phyloP scores from a whole-genome alignment of 2,888 invertebrate genomes.

The Tanypteryx hageni region DNA sequence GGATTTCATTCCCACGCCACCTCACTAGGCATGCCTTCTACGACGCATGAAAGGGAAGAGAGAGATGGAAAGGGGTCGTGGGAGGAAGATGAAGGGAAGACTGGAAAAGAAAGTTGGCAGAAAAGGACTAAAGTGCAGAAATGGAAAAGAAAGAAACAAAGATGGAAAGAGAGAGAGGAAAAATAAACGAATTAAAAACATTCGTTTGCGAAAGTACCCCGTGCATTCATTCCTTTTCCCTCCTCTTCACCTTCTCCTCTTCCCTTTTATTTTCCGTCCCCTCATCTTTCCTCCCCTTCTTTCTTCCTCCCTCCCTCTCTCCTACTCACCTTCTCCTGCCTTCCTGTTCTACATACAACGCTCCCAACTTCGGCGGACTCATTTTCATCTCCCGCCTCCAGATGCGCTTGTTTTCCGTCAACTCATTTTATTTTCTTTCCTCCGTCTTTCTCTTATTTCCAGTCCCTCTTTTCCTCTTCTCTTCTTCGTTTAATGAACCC shows the following conservation, averaged over 20 bases:
- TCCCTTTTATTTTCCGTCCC: not conserved
- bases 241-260: not conserved
- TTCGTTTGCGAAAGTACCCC: not conserved
- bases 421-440: not conserved
- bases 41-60: not conserved
- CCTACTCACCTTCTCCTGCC: not conserved
- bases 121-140: not conserved
- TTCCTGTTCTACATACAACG: constrained; percentile 37
- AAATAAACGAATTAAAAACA: not conserved
- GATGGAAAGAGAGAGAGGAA: not conserved
- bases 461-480: not conserved
- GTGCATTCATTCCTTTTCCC: not conserved
- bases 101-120: not conserved
- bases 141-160: constrained; percentile 2
- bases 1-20: constrained; percentile 57
- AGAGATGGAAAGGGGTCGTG: not conserved
- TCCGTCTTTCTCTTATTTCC: not conserved
- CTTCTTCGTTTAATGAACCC: not conserved
- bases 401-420: constrained; percentile 27
- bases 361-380: constrained; percentile 47
- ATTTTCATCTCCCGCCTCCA: constrained; percentile 12
- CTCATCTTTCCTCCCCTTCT: not conserved
- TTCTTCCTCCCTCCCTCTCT: not conserved
- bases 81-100: not conserved
- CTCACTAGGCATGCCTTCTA: not conserved